Evolutionary conservation across 2,888 invertebrate species (phyloP), one percentile per base, ranked within the genome.

Genomic region (Allophyes oxyacanthae): DNA sequence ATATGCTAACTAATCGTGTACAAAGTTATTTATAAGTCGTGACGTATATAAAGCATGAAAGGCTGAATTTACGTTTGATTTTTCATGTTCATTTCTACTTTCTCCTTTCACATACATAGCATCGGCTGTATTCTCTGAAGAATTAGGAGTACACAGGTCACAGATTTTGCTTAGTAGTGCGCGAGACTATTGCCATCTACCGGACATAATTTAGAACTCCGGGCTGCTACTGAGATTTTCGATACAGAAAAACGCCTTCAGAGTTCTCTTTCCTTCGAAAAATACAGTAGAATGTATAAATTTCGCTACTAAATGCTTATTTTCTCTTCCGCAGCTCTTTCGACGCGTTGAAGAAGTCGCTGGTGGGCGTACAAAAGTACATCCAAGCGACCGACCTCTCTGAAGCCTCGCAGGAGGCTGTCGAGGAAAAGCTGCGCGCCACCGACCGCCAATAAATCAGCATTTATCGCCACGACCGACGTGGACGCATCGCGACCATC

Each of bases 361-460:
- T 99, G 89, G 98, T 98, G 70, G 99, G 99, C 84, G 98, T 99
- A 78, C 98, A 98, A 95, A 98, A 98, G 95, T 99, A 98, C 95
- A 98, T 99, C 91, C 99, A 98, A 95, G 98, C 99, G 85, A 99
- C 98, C 86, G 99, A 99, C 92, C 95, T 98, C 84, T 97, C 98
- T 77, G 99, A 99, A 94, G 98, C 98, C 75, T 98, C 98, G 75
- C 97, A 98, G 86, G 98, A 98, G 90, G 97, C 98, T 77, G 98
- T 98, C 72, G 98, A 98, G 90, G 98, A 98, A 92, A 98, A 98
- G 93, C 96, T 98, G 82, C 97, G 98, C 95, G 97, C 98, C 92
- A 98, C 98, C 84, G 98, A 98, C 95, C 98, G 98, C 95, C 98
- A 98, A 95, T 98, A 96, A 85, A 69, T 71, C 75, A 78, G 85